Evolutionary conservation across 2,888 invertebrate species (phyloP), one percentile per base, ranked within the genome.

Genomic region (Sepioteuthis lessoniana): DNA sequence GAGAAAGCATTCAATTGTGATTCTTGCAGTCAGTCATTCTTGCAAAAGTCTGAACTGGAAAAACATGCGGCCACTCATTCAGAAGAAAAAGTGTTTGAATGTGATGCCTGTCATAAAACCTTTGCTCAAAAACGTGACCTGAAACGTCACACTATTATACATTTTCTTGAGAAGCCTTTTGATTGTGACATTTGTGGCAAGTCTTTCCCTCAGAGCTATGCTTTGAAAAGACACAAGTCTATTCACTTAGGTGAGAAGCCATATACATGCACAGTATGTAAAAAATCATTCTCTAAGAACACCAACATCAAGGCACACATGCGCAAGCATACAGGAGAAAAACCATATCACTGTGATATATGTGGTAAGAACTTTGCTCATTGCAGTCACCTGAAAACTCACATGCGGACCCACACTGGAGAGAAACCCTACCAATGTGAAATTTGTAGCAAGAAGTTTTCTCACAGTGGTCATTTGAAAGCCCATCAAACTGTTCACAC

Each of bases 401-500:
- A 95, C 31, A 90, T 94, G 13, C 90, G 95, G 7, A 94, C 93
- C n/a, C 95, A 95, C 90, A 94, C 94, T 28, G 94, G 94, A 8
- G 94, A 94, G 25, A 94, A 60, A 90, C 95, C 95, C 7, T 95
- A 95, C 46, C 76, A 93, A 10, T 95, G 95, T 90, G n/a, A 92
- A 28, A 94, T 94, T 1, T 95, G 95, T 38, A 93, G 94, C 10
- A 95, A 95, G 42, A 90, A 93, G 13, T 95, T 95, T 90, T 91
- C 94, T 3, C 95, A 95, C 91, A 94, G 94, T 42, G 91, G 94
- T 35, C 94, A 94, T n/a, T 94, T 95, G n/a, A 95, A 95, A 60
- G 94, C 94, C 7, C 96, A 96, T 90, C 55, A 94, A 16, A 91
- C 94, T 19, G 94, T 95, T 47, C 95, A 95, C 90, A 94, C 94